Evolutionary conservation across 2,888 invertebrate genomes (phyloP), one percentile per base, ranked within the genome.

Genomic region (Lingula anatina): DNA sequence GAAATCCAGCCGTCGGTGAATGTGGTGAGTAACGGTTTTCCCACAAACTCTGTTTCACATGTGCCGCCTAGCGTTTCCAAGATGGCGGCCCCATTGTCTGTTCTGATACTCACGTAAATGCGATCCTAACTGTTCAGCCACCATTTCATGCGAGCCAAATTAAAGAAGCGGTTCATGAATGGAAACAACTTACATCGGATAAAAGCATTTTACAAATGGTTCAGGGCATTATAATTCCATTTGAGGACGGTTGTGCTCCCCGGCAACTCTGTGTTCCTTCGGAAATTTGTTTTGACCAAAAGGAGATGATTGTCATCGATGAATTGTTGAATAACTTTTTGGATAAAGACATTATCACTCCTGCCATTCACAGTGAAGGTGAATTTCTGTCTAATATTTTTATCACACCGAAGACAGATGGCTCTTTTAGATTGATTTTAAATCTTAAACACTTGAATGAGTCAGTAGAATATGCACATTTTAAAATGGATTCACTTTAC

Each of bases 401-500:
- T 21, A 28, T 47, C 12, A 24, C 26, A 12, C 53, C 53, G 12
- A 57, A 59, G 41, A 53, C 49, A 43, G 53, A 50, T 47, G 53
- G 53, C 24, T 26, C 36, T 15, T 44, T 45, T 35, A 49, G 56
- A 36, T 25, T 57, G 36, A 57, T 57, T 23, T 44, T 60, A 12
- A 55, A 56, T 44, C 43, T 60, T 1, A 55, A 54, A 28, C 26
- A 53, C 9, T 39, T 47, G 7, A 50, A 50, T 31, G 23, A 42
- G 28, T 42, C 23, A 4, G 27, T 47, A 12, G 27, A 31, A 53
- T 59, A 61, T 41, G 43, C 50, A 21, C 59, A 59, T 52, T 61
- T 61, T 43, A 56, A 61, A 47, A 61, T 61, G 59, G 55, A 54
- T 3, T 49, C 49, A 5, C 46, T 61, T 18, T 26, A 56, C 5